phyloP scores from a whole-genome alignment of 1,140 invertebrate genomes.

The Homarus americanus region DNA sequence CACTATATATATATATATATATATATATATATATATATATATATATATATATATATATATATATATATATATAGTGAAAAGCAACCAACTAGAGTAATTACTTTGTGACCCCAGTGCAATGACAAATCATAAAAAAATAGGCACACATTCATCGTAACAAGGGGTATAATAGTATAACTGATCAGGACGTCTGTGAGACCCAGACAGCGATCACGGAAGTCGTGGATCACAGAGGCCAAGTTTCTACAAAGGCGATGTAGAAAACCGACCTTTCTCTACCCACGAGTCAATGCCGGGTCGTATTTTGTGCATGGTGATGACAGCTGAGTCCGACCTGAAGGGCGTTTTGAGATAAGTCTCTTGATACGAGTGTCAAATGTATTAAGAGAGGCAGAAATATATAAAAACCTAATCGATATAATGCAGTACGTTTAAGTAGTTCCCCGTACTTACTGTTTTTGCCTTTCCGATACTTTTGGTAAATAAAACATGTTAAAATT shows the following conservation, averaged over 20 bases:
- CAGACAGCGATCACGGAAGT: neutral
- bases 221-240: neutral
- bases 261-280: neutral
- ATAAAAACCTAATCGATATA: neutral
- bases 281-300: neutral
- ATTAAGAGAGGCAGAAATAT: neutral
- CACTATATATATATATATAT: too few relatives aligned
- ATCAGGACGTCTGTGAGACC: neutral
- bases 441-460: neutral
- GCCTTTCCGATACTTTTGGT: neutral
- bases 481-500: neutral
- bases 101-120: neutral
- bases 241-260: neutral
- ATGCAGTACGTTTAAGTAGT: neutral
- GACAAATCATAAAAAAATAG: neutral
- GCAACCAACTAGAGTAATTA: neutral
- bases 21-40: too few relatives aligned
- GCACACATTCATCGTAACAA: neutral
- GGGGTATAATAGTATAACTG: neutral
- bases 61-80: neutral
- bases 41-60: too few relatives aligned
- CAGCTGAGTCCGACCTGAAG: conserved; percentile 2
- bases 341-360: neutral
- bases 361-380: neutral
- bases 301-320: conserved; percentile 27